Evolutionary conservation across 1,140 invertebrate genomes (phyloP).

Genomic region (Pseudomyrmex concolor): DNA sequence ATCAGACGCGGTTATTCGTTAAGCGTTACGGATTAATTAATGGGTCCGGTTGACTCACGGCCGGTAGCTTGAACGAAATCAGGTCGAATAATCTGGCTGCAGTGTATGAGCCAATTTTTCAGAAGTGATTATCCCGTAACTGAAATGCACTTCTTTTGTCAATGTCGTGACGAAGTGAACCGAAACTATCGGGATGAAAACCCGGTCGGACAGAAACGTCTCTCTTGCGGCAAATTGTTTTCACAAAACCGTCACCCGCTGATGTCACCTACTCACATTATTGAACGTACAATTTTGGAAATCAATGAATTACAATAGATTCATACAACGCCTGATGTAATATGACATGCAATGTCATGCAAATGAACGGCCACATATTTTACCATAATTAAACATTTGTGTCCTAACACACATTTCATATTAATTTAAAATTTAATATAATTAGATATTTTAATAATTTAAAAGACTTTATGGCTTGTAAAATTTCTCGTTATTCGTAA

Average conservation of each 20-base stretch:
- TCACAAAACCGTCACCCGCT: constrained; percentile 8
- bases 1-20: constrained; percentile 12
- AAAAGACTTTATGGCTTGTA: not conserved
- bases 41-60: constrained; percentile 23
- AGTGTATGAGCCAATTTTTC: constrained; percentile 47
- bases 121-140: constrained; percentile 54
- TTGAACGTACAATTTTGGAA: not conserved
- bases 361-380: not conserved
- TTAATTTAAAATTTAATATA: constrained; percentile 6
- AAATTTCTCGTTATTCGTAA: not conserved
- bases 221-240: constrained; percentile 28
- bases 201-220: constrained; percentile 5
- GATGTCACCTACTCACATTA: constrained; percentile 13
- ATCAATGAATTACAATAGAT: not conserved
- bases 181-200: constrained; percentile 42
- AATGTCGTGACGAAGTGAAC: constrained; percentile 40
- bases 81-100: constrained; percentile 28
- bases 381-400: no score
- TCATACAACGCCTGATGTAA: not conserved
- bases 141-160: constrained; percentile 50
- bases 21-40: constrained; percentile 30
- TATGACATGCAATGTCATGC: not conserved
- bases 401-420: not conserved
- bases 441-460: constrained; percentile 5
- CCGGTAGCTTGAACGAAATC: constrained; percentile 40